phyloP scores from a whole-genome alignment of 2,888 invertebrate species.

The Leptinotarsa rubiginosa region DNA sequence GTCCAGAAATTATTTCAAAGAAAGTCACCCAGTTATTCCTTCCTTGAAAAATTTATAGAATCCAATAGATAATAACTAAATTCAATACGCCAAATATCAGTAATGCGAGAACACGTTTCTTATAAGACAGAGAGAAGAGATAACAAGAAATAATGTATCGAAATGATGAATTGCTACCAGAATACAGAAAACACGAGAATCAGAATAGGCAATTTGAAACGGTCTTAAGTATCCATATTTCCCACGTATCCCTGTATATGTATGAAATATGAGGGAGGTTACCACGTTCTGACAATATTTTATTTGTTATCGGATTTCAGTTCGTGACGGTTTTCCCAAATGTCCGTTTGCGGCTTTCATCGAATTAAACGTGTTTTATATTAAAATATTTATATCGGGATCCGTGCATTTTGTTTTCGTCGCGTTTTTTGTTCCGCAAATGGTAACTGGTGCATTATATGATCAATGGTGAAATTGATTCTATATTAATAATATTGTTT shows the following conservation, averaged over 20 bases:
- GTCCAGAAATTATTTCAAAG: neutral
- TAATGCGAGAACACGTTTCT: constrained; percentile 7
- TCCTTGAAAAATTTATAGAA: no score
- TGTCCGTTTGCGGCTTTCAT: constrained; percentile 64
- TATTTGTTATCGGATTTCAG: constrained; percentile 67
- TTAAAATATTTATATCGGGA: constrained; percentile 49
- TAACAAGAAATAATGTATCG: constrained; percentile 30
- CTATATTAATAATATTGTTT: neutral
- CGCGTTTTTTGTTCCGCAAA: neutral
- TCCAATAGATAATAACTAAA: neutral
- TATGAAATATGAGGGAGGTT: constrained; percentile 65
- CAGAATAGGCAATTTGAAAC: constrained; percentile 62
- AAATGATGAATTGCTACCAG: constrained; percentile 13
- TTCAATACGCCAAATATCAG: neutral
- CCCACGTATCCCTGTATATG: constrained; percentile 64
- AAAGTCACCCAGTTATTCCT: neutral
- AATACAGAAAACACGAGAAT: constrained; percentile 45
- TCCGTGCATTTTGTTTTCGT: constrained; percentile 1
- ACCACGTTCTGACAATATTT: constrained; percentile 66
- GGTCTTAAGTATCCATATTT: constrained; percentile 66
- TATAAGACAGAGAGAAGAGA: constrained; percentile 14
- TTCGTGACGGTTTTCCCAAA: constrained; percentile 66
- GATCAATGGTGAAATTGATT: neutral
- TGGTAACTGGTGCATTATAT: neutral
- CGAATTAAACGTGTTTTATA: constrained; percentile 63